phyloP scores from a whole-genome alignment of 2,797 vertebrate genomes.

The Pangasius larnaudii region DNA sequence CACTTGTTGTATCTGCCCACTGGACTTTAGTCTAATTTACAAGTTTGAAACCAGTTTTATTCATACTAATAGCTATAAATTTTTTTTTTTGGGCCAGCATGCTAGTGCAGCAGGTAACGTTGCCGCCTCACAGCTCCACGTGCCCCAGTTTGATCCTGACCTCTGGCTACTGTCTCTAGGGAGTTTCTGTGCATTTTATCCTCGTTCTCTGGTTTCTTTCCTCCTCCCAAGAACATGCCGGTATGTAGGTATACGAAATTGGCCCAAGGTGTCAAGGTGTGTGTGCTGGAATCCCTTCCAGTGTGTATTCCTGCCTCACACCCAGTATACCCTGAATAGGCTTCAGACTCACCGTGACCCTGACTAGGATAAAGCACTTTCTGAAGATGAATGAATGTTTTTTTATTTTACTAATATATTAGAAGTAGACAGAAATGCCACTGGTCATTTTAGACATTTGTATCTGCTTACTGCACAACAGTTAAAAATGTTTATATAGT shows the following conservation, averaged over 20 bases:
- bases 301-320: not conserved
- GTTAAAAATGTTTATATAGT: not conserved
- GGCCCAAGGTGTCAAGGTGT: not conserved
- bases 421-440: not conserved
- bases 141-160: not conserved
- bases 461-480: not conserved
- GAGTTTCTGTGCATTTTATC: slow-evolving; percentile 8
- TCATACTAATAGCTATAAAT: not conserved
- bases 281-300: not conserved
- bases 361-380: not conserved
- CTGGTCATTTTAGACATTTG: not conserved
- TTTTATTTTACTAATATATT: not conserved
- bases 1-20: not conserved
- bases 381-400: not conserved
- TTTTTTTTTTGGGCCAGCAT: not conserved
- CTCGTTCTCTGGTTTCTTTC: not conserved
- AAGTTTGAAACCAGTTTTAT: too few species aligned
- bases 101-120: not conserved
- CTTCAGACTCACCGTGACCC: not conserved
- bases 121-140: not conserved
- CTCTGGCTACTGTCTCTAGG: not conserved
- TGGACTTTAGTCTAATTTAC: not conserved
- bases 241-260: not conserved
- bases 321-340: not conserved
- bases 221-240: not conserved